These are phyloP conservation scores for Scophthalmus maximus DNA, from an alignment of 2,113 vertebrate species.

Conservation along the genomic window DNA sequence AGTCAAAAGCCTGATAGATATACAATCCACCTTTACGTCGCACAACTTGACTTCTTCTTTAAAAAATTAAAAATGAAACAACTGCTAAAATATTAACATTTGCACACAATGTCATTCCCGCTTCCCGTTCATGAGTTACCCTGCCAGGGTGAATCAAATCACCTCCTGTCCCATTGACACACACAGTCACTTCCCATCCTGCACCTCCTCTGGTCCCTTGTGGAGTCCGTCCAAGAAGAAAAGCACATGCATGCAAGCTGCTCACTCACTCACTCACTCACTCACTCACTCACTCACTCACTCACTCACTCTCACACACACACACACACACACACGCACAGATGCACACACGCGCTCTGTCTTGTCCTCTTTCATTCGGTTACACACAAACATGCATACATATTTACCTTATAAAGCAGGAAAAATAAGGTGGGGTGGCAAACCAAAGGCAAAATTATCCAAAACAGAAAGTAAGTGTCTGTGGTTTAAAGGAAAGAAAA, in stretches of 20 bases:
- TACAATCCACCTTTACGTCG: conserved; percentile 64
- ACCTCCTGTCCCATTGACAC: conserved; percentile 65
- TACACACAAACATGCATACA: conserved; percentile 1
- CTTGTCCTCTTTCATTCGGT: too few species aligned
- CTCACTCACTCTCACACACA: neutral
- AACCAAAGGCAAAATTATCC: conserved; percentile 45
- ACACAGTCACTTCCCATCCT: conserved; percentile 86
- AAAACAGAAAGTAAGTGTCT: conserved; percentile 48
- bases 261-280: conserved; percentile 12
- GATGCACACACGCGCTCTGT: neutral
- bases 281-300: conserved; percentile 1
- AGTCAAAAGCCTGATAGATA: conserved; percentile 80
- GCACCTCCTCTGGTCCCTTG: conserved; percentile 91
- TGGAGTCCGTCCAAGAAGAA: conserved; percentile 88
- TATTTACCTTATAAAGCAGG: conserved; percentile 41
- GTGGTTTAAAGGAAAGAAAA: conserved; percentile 48
- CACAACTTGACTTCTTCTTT: conserved; percentile 79
- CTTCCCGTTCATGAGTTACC: conserved; percentile 63
- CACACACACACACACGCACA: neutral
- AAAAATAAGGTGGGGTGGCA: conserved; percentile 44
- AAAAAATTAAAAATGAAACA: conserved; percentile 61
- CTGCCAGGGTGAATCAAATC: conserved; percentile 70
- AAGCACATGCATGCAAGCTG: conserved; percentile 61
- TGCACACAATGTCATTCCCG: conserved; percentile 71
- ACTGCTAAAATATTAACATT: conserved; percentile 46